phyloP scores from a whole-genome alignment of 2,888 invertebrate species.

The Eutolmus rufibarbis region DNA sequence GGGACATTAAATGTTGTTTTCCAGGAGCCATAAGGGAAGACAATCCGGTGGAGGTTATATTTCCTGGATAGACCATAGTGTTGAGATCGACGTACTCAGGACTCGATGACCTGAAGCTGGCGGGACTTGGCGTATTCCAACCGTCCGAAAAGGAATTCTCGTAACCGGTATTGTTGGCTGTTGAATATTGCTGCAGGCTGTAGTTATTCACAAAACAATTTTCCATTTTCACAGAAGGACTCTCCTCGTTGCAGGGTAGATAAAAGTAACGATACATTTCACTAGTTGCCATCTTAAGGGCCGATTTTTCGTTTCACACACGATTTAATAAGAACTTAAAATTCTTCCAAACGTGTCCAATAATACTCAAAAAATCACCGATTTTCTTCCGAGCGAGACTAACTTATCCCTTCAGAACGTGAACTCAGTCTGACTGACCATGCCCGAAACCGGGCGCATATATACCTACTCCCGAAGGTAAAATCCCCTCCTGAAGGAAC shows the following conservation, averaged over 20 bases:
- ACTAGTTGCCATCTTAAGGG: constrained; percentile 57
- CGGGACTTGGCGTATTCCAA: constrained; percentile 62
- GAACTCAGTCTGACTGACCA: background rate
- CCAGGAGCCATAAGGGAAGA: background rate
- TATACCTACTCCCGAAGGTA: background rate
- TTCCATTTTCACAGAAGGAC: constrained; percentile 31
- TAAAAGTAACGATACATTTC: constrained; percentile 63
- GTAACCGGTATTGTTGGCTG: background rate
- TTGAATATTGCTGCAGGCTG: constrained; percentile 24
- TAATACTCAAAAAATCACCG: background rate
- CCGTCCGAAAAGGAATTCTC: constrained; percentile 60
- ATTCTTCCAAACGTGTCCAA: background rate
- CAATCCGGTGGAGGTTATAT: background rate
- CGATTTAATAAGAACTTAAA: background rate
- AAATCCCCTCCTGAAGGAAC: constrained; percentile 43
- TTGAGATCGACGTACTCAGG: constrained; percentile 62
- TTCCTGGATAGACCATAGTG: constrained; percentile 51
- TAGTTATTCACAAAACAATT: constrained; percentile 40
- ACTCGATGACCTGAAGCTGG: constrained; percentile 62
- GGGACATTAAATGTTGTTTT: background rate
- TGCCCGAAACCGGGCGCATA: background rate
- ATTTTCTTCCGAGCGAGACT: background rate
- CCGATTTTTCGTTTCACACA: background rate
- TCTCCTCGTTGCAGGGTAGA: constrained; percentile 23
- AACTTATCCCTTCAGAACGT: background rate